These are phyloP conservation scores for Episyrphus balteatus DNA, from an alignment of 1,140 invertebrate species.

Conservation along the genomic window DNA sequence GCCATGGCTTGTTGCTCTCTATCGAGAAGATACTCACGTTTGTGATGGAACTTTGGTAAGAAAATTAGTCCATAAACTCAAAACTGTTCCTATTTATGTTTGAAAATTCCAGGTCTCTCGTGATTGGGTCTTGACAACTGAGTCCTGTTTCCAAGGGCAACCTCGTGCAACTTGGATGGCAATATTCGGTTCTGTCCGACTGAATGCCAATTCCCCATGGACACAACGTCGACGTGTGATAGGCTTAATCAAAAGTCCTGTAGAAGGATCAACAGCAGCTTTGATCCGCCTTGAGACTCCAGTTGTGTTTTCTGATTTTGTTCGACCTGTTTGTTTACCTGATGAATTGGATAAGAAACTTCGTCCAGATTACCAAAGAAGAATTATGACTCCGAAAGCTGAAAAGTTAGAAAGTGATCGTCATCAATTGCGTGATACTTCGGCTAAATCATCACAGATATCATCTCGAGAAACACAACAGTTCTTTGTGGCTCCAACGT, in stretches of 20 bases:
- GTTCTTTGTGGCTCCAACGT: constrained; percentile 27
- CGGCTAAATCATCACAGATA: constrained; percentile 1
- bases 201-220: constrained; percentile 71
- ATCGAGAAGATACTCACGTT: constrained; percentile 72
- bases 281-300: constrained; percentile 68
- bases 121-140: constrained; percentile 74
- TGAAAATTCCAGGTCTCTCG: constrained; percentile 40
- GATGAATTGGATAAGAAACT: constrained; percentile 31
- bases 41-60: constrained; percentile 71
- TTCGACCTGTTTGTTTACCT: constrained; percentile 70
- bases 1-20: constrained; percentile 79
- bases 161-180: constrained; percentile 76
- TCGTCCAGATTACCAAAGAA: constrained; percentile 19
- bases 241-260: constrained; percentile 80
- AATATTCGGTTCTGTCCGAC: constrained; percentile 61
- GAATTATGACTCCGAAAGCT: constrained; percentile 24
- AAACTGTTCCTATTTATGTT: neutral
- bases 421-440: neutral
- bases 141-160: constrained; percentile 83
- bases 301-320: constrained; percentile 65
- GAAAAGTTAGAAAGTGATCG: constrained; percentile 18
- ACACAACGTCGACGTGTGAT: constrained; percentile 69
- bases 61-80: neutral
- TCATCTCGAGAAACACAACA: constrained; percentile 29
- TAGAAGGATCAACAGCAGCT: constrained; percentile 74